Percentiles rank a stretch among this genome's conserved stretches.
Conservation (phyloP, 1,140 invertebrate genomes). For the Panagrolaimus sp. region DNA sequence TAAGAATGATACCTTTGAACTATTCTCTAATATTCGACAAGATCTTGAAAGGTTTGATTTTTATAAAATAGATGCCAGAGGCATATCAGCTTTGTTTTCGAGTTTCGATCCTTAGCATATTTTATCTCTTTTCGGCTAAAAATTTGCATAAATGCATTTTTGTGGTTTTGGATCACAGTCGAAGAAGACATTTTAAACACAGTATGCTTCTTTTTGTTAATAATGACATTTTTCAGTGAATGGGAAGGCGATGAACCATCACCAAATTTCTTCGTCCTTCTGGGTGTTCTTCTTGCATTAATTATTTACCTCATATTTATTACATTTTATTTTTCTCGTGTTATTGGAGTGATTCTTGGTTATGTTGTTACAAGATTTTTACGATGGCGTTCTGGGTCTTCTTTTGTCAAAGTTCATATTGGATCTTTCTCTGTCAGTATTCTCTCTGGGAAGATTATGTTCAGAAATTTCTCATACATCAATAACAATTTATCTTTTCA, state of each 20-base stretch:
- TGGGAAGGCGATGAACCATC: slow-evolving; percentile 43
- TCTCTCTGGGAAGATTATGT: slow-evolving; percentile 95
- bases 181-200: no score
- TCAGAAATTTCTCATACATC: slow-evolving; percentile 86
- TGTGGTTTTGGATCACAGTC: no score
- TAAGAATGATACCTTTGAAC: background rate
- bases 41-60: background rate
- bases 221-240: slow-evolving; percentile 28
- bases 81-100: no score
- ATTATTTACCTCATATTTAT: slow-evolving; percentile 51
- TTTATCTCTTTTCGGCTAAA: no score
- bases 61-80: no score
- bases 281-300: slow-evolving; percentile 38
- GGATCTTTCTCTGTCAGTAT: slow-evolving; percentile 66
- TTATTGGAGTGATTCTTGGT: slow-evolving; percentile 33
- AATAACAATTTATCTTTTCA: slow-evolving; percentile 86
- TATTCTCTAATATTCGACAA: background rate
- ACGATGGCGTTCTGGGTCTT: background rate
- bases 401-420: background rate
- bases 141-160: no score
- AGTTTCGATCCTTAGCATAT: no score
- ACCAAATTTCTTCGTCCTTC: slow-evolving; percentile 43
- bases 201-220: no score
- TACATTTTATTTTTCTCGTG: slow-evolving; percentile 49
- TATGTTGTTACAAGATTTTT: slow-evolving; percentile 19